These are phyloP conservation scores for Anoplius nigerrimus DNA, from an alignment of 2,888 invertebrate genomes.

Conservation along the genomic window DNA sequence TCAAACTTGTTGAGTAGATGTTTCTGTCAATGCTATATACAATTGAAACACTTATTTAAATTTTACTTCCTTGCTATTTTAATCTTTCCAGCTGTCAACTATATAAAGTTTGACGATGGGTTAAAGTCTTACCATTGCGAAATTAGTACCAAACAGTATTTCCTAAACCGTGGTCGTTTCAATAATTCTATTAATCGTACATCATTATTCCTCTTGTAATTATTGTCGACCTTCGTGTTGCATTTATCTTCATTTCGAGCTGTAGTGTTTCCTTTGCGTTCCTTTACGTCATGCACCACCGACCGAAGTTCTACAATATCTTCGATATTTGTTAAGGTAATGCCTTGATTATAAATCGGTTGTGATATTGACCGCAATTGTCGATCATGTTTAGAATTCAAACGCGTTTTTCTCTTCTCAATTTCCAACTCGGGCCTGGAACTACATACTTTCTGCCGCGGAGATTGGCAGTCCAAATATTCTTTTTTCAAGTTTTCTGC, in stretches of 20 bases:
- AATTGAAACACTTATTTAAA: no score
- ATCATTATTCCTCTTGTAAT: constrained; percentile 15
- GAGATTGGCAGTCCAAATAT: constrained; percentile 35
- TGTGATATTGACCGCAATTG: constrained; percentile 37
- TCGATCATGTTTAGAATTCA: constrained; percentile 38
- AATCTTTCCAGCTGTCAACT: no score
- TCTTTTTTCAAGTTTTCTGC: constrained; percentile 50
- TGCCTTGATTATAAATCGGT: constrained; percentile 21
- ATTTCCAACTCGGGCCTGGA: constrained; percentile 26
- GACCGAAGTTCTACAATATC: constrained; percentile 34
- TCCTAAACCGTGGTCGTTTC: constrained; percentile 43
- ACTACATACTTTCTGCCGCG: not conserved
- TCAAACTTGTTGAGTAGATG: no score
- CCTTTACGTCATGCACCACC: constrained; percentile 31
- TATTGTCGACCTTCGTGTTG: constrained; percentile 23
- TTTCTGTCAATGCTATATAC: no score
- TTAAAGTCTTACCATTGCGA: constrained; percentile 56
- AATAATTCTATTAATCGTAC: constrained; percentile 31
- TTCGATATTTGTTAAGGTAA: constrained; percentile 33
- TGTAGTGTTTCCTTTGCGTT: constrained; percentile 34
- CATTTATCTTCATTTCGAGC: constrained; percentile 21
- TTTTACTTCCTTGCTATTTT: no score
- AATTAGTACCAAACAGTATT: constrained; percentile 49
- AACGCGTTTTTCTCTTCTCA: constrained; percentile 33
- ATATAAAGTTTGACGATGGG: not conserved